Evolutionary conservation across 2,113 vertebrate genomes (phyloP), one percentile per base, ranked within the genome.

Genomic region (Lichenostomus cassidix): DNA sequence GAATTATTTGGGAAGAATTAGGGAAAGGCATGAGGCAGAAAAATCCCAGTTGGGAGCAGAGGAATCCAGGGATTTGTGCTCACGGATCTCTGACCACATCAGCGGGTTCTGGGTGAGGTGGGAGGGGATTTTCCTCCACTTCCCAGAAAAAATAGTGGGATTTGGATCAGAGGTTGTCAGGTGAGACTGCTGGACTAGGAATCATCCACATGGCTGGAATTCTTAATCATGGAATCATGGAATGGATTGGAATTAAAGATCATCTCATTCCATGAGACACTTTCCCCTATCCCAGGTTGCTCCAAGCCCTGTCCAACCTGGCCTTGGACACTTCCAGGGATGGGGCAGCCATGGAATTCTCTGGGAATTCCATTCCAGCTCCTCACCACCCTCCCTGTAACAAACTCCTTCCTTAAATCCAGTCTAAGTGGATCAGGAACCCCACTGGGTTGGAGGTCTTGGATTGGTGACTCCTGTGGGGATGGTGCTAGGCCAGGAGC

Each of bases 141-240:
- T 74, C 53, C 46, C 15, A 25, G 21, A 33, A 75, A 90, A 91
- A 90, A 12, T 2, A 4, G 31, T 20, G 56, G 82, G 67, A 75
- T 87, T 92, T 71, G 65, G 91, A 39, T 19, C 16, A 0, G 55
- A 58, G 28, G 15, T 49, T 59, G 21, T 42, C 50, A 39, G 28
- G 5, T 15, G 77, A 46, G 62, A 42, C 37, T 64, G 31, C 49
- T 44, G 62, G n/a, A 12, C 25, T 46, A 1, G 0, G 27, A 19
- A 68, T 68, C 0, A 0, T 60, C 46, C 53, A 12, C 0, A 0
- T 37, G 18, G 22, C 31, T 22, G 73, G 63, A 77, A 68, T 68
- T 86, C 35, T 31, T 52, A 8, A 27, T 69, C 18, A 5, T 3
- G 39, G 63, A 68, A 4, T 23, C 18, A 5, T 15, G 62, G 60